phyloP scores from a whole-genome alignment of 1,140 invertebrate species.

The Kradibia gibbosae region DNA sequence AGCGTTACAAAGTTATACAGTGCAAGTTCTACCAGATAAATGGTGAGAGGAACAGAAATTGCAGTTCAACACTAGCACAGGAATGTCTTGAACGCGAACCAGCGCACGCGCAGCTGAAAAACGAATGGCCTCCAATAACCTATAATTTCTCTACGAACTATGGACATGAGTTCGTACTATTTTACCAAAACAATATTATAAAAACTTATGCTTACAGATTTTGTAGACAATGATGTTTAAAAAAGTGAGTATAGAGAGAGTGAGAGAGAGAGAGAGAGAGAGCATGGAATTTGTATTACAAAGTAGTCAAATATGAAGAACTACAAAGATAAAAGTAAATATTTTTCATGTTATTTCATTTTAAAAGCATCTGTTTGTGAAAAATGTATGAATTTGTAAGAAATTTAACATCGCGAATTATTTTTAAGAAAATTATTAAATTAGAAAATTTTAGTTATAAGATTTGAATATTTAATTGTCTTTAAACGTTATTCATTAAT shows the following conservation, averaged over 20 bases:
- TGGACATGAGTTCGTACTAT: neutral
- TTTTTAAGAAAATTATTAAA: too few species aligned
- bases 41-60: slow-evolving; percentile 42
- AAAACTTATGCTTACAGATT: neutral
- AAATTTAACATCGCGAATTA: too few species aligned
- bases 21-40: neutral
- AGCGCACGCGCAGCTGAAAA: neutral
- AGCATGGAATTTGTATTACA: too few species aligned
- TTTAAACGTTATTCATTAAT: too few species aligned
- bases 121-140: neutral
- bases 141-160: neutral
- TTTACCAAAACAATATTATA: neutral
- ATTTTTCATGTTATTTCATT: too few species aligned
- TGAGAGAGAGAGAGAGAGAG: neutral
- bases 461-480: too few species aligned
- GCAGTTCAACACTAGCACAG: neutral
- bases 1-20: neutral
- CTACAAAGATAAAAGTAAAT: too few species aligned
- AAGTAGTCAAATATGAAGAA: too few species aligned
- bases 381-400: too few species aligned
- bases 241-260: neutral
- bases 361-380: too few species aligned
- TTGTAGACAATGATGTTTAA: neutral
- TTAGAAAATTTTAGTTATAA: too few species aligned
- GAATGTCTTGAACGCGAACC: slow-evolving; percentile 29